These are phyloP conservation scores for Danionella cerebrum DNA, from an alignment of 2,113 vertebrate species.

Conservation along the genomic window DNA sequence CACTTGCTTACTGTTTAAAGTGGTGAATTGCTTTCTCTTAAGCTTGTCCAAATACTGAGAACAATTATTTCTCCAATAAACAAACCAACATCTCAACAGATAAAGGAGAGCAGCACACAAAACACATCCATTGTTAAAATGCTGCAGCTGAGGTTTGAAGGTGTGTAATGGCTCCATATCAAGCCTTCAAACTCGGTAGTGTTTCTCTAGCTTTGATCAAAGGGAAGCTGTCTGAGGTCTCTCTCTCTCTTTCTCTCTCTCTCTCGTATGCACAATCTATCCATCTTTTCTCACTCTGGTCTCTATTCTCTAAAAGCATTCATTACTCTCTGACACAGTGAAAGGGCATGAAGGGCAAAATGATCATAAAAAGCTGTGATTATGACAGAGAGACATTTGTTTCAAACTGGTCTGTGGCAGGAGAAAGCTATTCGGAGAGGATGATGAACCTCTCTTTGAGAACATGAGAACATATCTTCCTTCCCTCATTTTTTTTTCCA, in stretches of 20 bases:
- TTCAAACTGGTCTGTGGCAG: constrained; percentile 56
- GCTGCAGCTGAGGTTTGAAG: background rate
- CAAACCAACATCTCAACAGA: background rate
- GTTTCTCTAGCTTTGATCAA: background rate
- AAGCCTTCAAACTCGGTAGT: background rate
- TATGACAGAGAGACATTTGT: constrained; percentile 60
- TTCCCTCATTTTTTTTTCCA: background rate
- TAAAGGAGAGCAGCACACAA: background rate
- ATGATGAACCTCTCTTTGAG: constrained; percentile 43
- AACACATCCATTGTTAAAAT: background rate
- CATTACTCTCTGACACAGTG: constrained; percentile 60
- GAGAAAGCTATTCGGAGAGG: constrained; percentile 38
- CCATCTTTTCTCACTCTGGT: background rate
- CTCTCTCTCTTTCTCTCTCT: no score
- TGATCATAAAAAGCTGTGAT: constrained; percentile 68
- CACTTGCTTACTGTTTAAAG: background rate
- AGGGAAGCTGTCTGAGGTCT: background rate
- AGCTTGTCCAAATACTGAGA: no score
- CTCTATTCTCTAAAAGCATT: constrained; percentile 54
- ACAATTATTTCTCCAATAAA: background rate
- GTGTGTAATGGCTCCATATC: background rate
- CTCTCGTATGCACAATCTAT: constrained; percentile 50
- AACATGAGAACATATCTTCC: background rate
- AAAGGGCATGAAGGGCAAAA: constrained; percentile 66
- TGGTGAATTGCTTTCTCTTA: background rate